Evolutionary conservation across 2,797 vertebrate species (phyloP), one percentile per base, ranked within the genome.

Genomic region (Gouania willdenowi): DNA sequence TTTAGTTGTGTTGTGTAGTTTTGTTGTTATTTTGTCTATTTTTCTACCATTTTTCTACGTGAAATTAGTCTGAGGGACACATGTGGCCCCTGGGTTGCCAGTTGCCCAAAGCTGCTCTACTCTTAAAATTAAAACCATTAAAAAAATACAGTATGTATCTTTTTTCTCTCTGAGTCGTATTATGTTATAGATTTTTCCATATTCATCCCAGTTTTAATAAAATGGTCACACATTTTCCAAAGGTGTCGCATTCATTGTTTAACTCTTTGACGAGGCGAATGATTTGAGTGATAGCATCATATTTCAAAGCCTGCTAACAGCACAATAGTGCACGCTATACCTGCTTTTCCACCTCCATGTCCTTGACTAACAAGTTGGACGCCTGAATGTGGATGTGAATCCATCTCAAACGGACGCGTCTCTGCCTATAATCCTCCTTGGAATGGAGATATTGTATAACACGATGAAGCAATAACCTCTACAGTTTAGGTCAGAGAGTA

Each of bases 401-500:
- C 46, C 44, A 56, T 72, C 79, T 81, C 42, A 57, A 79, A 71
- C 62, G 50, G 50, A 17, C 49, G 25, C 54, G 48, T 42, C 53
- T 51, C 34, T 28, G 13, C 13, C 33, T 34, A 17, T 39, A 66
- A 71, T 59, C 50, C 75, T 30, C 34, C 13, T 66, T 33, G 70
- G 73, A 79, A 76, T 66, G 26, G 53, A 66, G 70, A 57, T 53
- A 67, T 70, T 34, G 14, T 16, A 30, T 70, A 68, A 82, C 69
- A 75, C 40, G 68, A 84, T 79, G 70, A 77, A 82, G 82, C 77
- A 75, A 79, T 81, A 81, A 84, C 79, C 81, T 76, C 71, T 41
- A 37, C 73, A 60, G 71, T 81, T 83, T 71, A 77, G 82, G 80
- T 84, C 82, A 78, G 71, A 66, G 66, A 71, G 60, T 68, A 64